A percentile compares a stretch with the other conserved stretches of the same genome.
These are phyloP conservation scores for Saturnia pavonia DNA, from an alignment of 2,888 invertebrate species.

Conservation along the genomic window DNA sequence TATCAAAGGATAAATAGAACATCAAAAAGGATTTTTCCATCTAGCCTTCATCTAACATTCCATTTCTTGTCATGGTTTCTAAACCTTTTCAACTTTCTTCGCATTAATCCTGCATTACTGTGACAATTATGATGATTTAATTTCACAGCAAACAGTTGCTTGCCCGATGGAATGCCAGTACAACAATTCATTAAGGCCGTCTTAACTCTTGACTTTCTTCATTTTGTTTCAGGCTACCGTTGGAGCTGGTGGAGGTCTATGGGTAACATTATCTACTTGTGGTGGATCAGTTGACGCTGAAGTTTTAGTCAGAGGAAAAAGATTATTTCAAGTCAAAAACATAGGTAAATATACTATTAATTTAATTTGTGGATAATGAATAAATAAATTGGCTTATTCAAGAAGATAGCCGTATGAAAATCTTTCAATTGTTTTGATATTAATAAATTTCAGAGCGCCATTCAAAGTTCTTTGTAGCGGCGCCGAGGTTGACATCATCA, in stretches of 20 bases:
- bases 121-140: too few relatives aligned
- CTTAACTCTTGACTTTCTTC: neutral
- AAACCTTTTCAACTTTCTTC: too few relatives aligned
- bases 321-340: slow-evolving; percentile 56
- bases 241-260: slow-evolving; percentile 58
- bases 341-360: slow-evolving; percentile 49
- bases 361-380: neutral
- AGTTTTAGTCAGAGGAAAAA: slow-evolving; percentile 63
- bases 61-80: too few relatives aligned
- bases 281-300: slow-evolving; percentile 71
- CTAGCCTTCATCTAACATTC: too few relatives aligned
- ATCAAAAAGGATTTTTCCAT: too few relatives aligned
- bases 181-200: neutral
- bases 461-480: slow-evolving; percentile 65
- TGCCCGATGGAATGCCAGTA: neutral
- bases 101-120: too few relatives aligned
- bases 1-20: too few relatives aligned
- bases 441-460: slow-evolving; percentile 52
- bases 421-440: neutral
- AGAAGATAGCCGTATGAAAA: too few relatives aligned
- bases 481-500: slow-evolving; percentile 58
- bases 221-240: slow-evolving; percentile 49
- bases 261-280: slow-evolving; percentile 64
- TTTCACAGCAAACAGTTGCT: too few relatives aligned
- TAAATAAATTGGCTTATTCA: neutral